These are phyloP conservation scores for Potorous gilbertii DNA, from an alignment of 2,797 vertebrate genomes.

Conservation along the genomic window DNA sequence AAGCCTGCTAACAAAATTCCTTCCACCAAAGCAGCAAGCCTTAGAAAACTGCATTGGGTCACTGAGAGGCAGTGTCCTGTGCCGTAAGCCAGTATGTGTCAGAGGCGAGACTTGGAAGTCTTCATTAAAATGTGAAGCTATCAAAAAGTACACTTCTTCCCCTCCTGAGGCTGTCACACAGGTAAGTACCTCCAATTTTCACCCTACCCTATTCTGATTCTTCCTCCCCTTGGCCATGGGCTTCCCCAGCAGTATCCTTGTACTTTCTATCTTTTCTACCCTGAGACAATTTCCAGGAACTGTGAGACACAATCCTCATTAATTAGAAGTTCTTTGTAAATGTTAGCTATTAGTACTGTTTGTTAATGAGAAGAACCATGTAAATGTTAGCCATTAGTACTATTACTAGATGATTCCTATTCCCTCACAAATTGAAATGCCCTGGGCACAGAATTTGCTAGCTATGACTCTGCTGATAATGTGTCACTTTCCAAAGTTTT, in stretches of 20 bases:
- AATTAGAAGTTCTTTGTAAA: neutral
- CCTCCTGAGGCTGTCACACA: neutral
- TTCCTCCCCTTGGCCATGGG: neutral
- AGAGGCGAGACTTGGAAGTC: neutral
- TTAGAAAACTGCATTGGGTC: neutral
- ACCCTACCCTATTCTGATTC: neutral
- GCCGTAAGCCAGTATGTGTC: neutral
- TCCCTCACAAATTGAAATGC: neutral
- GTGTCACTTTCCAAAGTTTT: neutral
- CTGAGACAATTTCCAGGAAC: neutral
- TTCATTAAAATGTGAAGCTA: neutral
- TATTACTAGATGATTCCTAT: neutral
- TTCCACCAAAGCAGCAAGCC: neutral
- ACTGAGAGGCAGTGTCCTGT: neutral
- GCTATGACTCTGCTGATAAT: neutral
- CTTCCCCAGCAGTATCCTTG: neutral
- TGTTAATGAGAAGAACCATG: neutral
- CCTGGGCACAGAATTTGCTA: neutral
- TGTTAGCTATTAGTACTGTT: neutral
- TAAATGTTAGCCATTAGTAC: neutral
- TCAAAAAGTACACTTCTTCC: neutral
- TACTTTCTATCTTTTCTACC: neutral
- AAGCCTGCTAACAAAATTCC: neutral
- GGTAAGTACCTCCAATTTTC: neutral
- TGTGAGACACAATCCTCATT: neutral